phyloP scores from a whole-genome alignment of 2,888 invertebrate species.

The Eubasilissa splendida region DNA sequence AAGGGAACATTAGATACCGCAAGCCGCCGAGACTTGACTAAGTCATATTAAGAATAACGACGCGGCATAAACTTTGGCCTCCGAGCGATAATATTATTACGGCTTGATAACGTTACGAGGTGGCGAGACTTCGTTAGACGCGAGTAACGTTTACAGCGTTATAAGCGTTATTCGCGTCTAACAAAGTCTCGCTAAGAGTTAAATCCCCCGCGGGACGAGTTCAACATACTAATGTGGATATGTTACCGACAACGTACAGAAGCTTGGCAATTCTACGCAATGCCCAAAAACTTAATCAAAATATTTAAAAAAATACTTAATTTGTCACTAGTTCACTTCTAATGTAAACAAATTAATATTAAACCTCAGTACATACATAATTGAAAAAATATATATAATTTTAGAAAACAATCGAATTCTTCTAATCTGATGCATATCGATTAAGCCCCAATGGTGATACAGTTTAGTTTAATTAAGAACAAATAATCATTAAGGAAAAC shows the following conservation, averaged over 20 bases:
- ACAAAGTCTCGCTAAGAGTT: slow-evolving; percentile 30
- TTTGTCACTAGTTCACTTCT: too few species aligned
- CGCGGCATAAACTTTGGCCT: slow-evolving; percentile 52
- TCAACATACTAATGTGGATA: slow-evolving; percentile 31
- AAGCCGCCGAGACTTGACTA: slow-evolving; percentile 32
- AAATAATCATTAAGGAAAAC: too few species aligned
- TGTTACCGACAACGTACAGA: not conserved
- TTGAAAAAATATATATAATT: too few species aligned
- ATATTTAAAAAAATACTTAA: too few species aligned
- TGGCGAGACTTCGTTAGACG: slow-evolving; percentile 51
- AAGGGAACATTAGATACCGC: not conserved
- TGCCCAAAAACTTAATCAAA: too few species aligned
- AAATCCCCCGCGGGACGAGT: slow-evolving; percentile 31
- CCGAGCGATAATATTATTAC: slow-evolving; percentile 53
- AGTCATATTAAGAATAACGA: slow-evolving; percentile 54
- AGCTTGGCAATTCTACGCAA: not conserved
- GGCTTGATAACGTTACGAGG: slow-evolving; percentile 56
- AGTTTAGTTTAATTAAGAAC: too few species aligned
- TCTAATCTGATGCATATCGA: too few species aligned
- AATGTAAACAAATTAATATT: too few species aligned
- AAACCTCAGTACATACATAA: too few species aligned
- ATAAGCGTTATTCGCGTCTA: slow-evolving; percentile 31
- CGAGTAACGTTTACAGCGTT: slow-evolving; percentile 14
- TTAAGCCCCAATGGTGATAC: too few species aligned
- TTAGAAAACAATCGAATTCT: too few species aligned